Conservation (phyloP, 1,140 invertebrate species). For the Drosophila paulistorum region DNA sequence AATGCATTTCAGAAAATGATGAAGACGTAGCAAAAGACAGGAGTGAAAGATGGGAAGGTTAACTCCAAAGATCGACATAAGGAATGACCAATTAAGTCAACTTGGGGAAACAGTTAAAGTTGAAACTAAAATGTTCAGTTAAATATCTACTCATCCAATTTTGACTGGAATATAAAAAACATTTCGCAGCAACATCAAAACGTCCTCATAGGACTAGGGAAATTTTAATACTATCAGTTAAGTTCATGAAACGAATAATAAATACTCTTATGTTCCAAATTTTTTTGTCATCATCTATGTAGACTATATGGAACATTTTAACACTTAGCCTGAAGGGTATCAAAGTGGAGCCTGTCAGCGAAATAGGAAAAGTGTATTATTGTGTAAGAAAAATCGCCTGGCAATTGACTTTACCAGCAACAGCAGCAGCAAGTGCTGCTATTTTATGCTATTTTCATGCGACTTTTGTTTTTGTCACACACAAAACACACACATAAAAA, state of each 20-base stretch:
- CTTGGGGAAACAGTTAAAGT: not conserved
- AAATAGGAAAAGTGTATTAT: constrained; percentile 78
- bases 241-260: too few relatives aligned
- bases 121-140: not conserved
- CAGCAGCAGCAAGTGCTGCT: constrained; percentile 48
- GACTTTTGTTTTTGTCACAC: constrained; percentile 78
- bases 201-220: too few relatives aligned
- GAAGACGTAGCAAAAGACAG: not conserved
- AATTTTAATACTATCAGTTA: too few relatives aligned
- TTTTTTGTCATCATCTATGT: too few relatives aligned
- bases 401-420: constrained; percentile 69
- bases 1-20: not conserved
- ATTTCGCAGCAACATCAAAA: too few relatives aligned
- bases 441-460: constrained; percentile 75
- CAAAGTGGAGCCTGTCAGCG: constrained; percentile 59
- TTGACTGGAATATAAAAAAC: too few relatives aligned
- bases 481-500: constrained; percentile 3
- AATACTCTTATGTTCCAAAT: too few relatives aligned
- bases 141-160: not conserved
- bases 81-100: not conserved
- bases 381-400: constrained; percentile 77
- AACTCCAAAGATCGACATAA: not conserved
- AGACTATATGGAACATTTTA: too few relatives aligned
- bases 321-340: constrained; percentile 28
- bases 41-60: not conserved